Conservation (phyloP, 1,140 invertebrate species). For the Metopolophium dirhodum region DNA sequence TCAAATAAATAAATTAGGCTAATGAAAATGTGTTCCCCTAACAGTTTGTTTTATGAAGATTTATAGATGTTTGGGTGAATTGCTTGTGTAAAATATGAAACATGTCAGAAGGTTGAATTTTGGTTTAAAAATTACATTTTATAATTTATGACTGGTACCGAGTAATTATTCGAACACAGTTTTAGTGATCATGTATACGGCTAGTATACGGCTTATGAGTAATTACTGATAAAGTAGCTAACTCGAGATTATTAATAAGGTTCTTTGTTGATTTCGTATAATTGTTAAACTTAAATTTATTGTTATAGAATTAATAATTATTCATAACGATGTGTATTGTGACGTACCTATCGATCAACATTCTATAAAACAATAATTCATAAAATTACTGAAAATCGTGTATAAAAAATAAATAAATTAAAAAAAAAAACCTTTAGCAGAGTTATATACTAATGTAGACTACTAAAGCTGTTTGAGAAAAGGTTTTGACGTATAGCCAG, state of each 20-base stretch:
- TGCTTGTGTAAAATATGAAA: constrained; percentile 27
- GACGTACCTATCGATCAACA: background rate
- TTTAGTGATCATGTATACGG: background rate
- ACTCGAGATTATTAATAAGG: background rate
- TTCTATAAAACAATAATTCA: background rate
- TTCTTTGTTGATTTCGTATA: background rate
- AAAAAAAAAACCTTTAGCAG: background rate
- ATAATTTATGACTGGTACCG: background rate
- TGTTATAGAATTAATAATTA: background rate
- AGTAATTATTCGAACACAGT: constrained; percentile 1
- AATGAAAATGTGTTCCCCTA: background rate
- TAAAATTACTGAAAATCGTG: background rate
- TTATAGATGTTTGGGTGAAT: background rate
- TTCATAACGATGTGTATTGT: background rate
- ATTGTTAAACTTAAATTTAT: background rate
- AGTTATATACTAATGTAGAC: background rate
- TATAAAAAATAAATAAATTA: background rate
- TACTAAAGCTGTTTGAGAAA: background rate
- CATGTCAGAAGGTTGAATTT: background rate
- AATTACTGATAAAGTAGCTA: background rate
- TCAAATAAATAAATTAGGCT: constrained; percentile 26
- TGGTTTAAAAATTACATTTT: constrained; percentile 28
- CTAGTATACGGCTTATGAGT: background rate
- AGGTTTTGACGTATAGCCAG: background rate
- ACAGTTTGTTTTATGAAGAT: constrained; percentile 25